phyloP scores from a whole-genome alignment of 1,140 invertebrate species.

The Pogonomyrmex californicus region DNA sequence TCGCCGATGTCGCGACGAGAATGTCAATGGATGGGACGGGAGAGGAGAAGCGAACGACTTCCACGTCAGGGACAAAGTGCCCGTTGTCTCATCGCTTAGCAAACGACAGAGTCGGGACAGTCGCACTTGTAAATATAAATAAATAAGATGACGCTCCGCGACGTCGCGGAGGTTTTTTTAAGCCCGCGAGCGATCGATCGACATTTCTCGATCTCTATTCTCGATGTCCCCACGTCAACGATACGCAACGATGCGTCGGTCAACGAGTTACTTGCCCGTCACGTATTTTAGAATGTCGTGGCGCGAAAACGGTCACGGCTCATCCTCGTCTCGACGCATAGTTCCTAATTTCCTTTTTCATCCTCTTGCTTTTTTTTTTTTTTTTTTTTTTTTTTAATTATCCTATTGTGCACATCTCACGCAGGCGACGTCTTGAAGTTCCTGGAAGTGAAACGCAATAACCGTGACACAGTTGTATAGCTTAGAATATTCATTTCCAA shows the following conservation, averaged over 20 bases:
- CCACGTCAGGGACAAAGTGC: constrained; percentile 58
- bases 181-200: constrained; percentile 21
- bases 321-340: not conserved
- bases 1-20: constrained; percentile 67
- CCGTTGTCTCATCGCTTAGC: constrained; percentile 49
- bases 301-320: not conserved
- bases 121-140: constrained; percentile 51
- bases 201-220: not conserved
- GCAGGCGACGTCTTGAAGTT: constrained; percentile 12
- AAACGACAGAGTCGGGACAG: constrained; percentile 30
- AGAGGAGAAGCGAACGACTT: constrained; percentile 50
- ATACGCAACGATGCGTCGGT: not conserved
- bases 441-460: constrained; percentile 38
- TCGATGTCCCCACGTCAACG: not conserved
- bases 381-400: constrained; percentile 18
- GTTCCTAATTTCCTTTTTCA: no score
- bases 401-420: constrained; percentile 7
- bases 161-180: not conserved
- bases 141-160: constrained; percentile 26
- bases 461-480: constrained; percentile 51
- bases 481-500: constrained; percentile 35
- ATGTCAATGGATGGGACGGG: constrained; percentile 66
- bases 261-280: not conserved
- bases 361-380: constrained; percentile 14
- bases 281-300: not conserved